Evolutionary conservation across 2,113 vertebrate species (phyloP).

Genomic region (Pluvialis apricaria): DNA sequence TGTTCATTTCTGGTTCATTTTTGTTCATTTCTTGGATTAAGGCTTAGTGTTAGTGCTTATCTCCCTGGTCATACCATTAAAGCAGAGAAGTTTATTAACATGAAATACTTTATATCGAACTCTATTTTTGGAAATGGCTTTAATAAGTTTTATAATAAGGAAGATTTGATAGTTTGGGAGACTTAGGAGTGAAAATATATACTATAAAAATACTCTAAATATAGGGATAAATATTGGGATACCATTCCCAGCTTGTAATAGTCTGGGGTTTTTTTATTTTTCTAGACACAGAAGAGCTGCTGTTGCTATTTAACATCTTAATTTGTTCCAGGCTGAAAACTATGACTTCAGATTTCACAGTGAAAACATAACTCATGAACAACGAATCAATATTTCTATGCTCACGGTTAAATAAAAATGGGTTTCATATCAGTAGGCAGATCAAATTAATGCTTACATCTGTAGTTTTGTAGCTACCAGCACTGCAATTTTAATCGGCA

Average conservation of each 20-base stretch:
- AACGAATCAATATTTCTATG: constrained; percentile 25
- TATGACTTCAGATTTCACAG: constrained; percentile 39
- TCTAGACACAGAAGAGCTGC: neutral
- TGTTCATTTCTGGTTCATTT: neutral
- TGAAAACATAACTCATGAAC: constrained; percentile 18
- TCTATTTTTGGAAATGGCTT: neutral
- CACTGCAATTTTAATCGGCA: constrained; percentile 15
- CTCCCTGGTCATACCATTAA: neutral
- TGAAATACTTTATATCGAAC: neutral
- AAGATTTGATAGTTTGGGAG: neutral
- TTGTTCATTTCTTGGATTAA: neutral
- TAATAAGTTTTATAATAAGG: neutral
- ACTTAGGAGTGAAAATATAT: neutral
- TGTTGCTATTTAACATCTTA: constrained; percentile 43
- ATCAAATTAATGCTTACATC: constrained; percentile 32
- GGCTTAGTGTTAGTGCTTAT: neutral
- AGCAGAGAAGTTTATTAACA: neutral
- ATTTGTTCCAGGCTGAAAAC: constrained; percentile 59
- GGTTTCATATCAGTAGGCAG: constrained; percentile 11
- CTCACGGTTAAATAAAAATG: constrained; percentile 20
- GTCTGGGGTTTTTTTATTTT: neutral
- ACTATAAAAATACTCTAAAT: neutral
- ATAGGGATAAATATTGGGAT: neutral
- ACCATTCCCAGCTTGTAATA: neutral
- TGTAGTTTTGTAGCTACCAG: neutral